Evolutionary conservation across 2,113 vertebrate genomes (phyloP).

Genomic region (Chloropsis hardwickii): DNA sequence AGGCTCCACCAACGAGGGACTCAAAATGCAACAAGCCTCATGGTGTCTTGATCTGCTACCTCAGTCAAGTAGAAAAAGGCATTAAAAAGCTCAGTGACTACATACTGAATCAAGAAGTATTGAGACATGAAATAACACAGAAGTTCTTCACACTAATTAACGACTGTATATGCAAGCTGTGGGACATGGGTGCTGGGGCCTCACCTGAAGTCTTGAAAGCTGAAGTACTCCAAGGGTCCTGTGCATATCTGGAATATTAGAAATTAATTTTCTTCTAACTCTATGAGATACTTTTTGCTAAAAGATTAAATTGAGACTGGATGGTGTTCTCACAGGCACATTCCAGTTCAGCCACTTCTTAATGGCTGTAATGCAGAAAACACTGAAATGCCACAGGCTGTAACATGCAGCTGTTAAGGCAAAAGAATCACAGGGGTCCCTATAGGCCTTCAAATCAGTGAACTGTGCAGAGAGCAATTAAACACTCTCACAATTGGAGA

Average conservation of each 20-base stretch:
- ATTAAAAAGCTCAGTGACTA: background rate
- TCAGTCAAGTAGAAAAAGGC: background rate
- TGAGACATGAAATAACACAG: background rate
- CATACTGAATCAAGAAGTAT: background rate
- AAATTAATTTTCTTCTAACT: background rate
- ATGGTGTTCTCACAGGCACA: background rate
- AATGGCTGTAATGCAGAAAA: background rate
- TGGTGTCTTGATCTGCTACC: background rate
- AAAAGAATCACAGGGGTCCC: background rate
- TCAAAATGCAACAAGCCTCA: background rate
- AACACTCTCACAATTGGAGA: background rate
- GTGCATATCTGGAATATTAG: background rate
- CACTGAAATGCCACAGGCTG: background rate
- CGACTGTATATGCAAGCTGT: background rate
- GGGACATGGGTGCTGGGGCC: background rate
- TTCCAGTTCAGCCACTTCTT: background rate
- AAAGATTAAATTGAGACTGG: background rate
- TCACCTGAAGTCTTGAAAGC: background rate
- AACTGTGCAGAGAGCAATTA: slow-evolving; percentile 27
- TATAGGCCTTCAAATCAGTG: background rate
- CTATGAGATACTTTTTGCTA: background rate
- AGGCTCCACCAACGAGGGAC: accelerated
- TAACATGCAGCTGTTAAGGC: slow-evolving; percentile 16
- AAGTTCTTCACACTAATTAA: background rate
- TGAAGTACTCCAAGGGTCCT: background rate